phyloP scores from a whole-genome alignment of 2,888 invertebrate genomes.

The Drosophila gaucha region DNA sequence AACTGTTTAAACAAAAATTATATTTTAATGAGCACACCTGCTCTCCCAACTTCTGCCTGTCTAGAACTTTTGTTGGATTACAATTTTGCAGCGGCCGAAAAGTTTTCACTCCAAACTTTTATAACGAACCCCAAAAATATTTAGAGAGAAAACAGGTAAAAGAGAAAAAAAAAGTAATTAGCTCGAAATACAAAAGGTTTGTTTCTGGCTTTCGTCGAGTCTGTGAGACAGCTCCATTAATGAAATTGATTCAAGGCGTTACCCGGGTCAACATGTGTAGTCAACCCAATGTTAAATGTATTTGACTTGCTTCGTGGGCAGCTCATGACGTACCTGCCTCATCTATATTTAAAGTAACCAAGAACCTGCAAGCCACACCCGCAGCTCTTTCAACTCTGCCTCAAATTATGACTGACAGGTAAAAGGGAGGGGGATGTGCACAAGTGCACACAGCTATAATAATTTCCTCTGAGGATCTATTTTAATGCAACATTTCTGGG shows the following conservation, averaged over 20 bases:
- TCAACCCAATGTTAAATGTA: constrained; percentile 2
- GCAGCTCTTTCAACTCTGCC: background rate
- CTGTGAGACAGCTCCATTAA: constrained; percentile 21
- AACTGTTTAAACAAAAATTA: constrained; percentile 7
- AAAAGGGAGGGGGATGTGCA: background rate
- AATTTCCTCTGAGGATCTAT: constrained; percentile 1
- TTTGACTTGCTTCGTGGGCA: constrained; percentile 23
- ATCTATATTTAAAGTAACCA: constrained; percentile 24
- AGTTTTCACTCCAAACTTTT: constrained; percentile 10
- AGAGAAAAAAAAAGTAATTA: constrained; percentile 53
- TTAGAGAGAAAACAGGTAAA: background rate
- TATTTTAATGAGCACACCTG: constrained; percentile 15
- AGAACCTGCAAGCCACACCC: constrained; percentile 1
- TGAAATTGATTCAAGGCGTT: constrained; percentile 43
- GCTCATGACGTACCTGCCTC: background rate
- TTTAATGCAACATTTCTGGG: constrained; percentile 27
- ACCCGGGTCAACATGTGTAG: constrained; percentile 21
- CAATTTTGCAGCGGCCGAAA: constrained; percentile 3
- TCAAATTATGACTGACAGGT: background rate
- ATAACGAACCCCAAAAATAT: constrained; percentile 6
- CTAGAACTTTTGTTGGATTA: background rate
- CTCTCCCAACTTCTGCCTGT: background rate
- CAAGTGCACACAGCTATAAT: background rate
- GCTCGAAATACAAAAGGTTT: constrained; percentile 35
- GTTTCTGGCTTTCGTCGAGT: background rate